Evolutionary conservation across 2,888 invertebrate species (phyloP).

Genomic region (Tinea semifulvella): DNA sequence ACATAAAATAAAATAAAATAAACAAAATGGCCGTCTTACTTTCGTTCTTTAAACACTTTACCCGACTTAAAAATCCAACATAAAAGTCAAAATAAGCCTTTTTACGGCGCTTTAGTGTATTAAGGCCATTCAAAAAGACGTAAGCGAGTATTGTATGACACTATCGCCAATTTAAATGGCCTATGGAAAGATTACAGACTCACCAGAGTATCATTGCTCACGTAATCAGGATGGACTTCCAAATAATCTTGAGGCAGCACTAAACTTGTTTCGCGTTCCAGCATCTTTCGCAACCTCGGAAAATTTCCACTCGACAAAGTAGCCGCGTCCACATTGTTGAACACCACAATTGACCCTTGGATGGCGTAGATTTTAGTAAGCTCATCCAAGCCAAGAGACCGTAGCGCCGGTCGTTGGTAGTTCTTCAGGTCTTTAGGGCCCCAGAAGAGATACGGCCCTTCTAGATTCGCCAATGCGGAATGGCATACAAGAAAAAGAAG

Average conservation of each 20-base stretch:
- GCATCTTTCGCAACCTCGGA: constrained; percentile 63
- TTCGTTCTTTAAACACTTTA: no score
- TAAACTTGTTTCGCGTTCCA: constrained; percentile 56
- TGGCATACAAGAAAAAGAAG: neutral
- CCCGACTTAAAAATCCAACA: no score
- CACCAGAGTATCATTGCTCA: constrained; percentile 70
- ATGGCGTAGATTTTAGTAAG: constrained; percentile 66
- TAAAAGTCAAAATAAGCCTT: no score
- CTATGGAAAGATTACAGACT: constrained; percentile 14
- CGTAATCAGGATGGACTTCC: constrained; percentile 67
- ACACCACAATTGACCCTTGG: constrained; percentile 66
- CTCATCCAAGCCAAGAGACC: constrained; percentile 61
- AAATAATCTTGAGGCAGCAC: constrained; percentile 66
- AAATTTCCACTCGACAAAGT: constrained; percentile 62
- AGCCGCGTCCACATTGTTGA: constrained; percentile 65
- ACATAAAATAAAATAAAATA: no score
- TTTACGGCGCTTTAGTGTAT: no score
- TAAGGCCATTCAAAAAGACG: no score
- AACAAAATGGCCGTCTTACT: no score
- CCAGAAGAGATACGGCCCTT: constrained; percentile 70
- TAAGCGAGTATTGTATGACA: no score
- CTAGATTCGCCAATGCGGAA: constrained; percentile 46
- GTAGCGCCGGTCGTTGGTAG: constrained; percentile 58
- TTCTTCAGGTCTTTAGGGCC: constrained; percentile 59
- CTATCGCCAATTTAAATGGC: no score